Evolutionary conservation across 2,113 vertebrate species (phyloP), one percentile per base, ranked within the genome.

Genomic region (Myotis brandtii): DNA sequence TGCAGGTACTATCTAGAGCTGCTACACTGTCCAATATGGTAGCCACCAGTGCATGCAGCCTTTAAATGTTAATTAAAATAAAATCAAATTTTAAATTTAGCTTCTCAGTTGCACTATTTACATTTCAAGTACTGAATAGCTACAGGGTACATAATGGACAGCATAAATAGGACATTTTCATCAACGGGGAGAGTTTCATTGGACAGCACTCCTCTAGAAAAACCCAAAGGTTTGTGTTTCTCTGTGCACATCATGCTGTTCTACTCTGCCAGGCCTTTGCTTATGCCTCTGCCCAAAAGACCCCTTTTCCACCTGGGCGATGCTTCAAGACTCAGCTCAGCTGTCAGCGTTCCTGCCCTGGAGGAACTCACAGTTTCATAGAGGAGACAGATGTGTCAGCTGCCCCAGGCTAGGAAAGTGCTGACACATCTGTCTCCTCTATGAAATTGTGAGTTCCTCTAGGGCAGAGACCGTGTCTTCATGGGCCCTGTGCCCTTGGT

Each of bases 1-100:
- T 18, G 50, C 18, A 13, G n/a, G 4, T 52, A 18, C 52, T 37
- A 8, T 46, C 46, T 37, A 46, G 54, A 56, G 83, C 54, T 3
- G 1, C 54, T 9, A 7, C 4, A 2, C 50, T 43, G 50, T 27
- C 75, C 25, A 10, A n/a, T 40, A 23, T 34, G 27, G 59, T 43
- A 83, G 48, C 77, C 77, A 77, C 48, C 9, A 16, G 14, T 66
- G 30, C 83, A 13, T 16, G 46, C 13, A 13, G 56, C 83, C 30
- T 77, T 69, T 89, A 89, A 66, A 83, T 87, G 77, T 77, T 72
- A 93, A 66, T 83, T 89, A 86, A 90, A 86, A 86, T 86, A 27
- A 86, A 95, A 86, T 95, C 8, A 90, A 81, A 46, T 64, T 2
- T 62, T 56, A 64, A 76, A 87, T 86, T 34, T 20, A 52, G 40